Conservation (phyloP, 2,797 vertebrate species). For the Bufotes viridis region DNA sequence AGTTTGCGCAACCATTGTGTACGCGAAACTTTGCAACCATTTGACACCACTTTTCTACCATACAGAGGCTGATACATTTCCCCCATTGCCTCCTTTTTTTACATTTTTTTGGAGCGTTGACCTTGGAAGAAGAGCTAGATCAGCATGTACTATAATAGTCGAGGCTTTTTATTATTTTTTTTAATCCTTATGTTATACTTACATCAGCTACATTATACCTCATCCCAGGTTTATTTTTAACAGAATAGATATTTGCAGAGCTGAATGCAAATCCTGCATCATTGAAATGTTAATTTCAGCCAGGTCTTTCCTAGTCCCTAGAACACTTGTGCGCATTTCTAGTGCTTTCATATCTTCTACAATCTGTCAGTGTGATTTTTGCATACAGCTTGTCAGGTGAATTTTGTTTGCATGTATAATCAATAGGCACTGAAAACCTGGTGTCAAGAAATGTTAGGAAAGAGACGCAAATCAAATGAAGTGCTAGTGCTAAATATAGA, state of each 20-base stretch:
- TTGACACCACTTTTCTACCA: no score
- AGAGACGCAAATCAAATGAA: constrained; percentile 27
- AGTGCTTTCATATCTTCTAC: constrained; percentile 47
- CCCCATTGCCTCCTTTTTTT: no score
- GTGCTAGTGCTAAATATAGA: constrained; percentile 42
- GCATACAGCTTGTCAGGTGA: constrained; percentile 49
- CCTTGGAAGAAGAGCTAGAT: no score
- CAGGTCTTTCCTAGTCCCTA: constrained; percentile 26
- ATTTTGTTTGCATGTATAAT: constrained; percentile 59
- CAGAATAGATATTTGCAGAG: background rate
- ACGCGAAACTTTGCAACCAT: no score
- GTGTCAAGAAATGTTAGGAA: constrained; percentile 43
- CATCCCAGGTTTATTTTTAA: background rate
- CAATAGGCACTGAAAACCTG: constrained; percentile 26
- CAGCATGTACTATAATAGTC: background rate
- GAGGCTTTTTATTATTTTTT: background rate
- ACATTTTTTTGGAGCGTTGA: no score
- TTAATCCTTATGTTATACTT: no score
- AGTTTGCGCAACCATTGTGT: no score
- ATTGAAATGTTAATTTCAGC: constrained; percentile 42
- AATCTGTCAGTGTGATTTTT: constrained; percentile 46
- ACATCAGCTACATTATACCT: no score
- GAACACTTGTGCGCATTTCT: constrained; percentile 30
- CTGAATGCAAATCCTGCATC: constrained; percentile 28
- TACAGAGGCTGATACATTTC: no score